Percentiles rank a stretch among this genome's conserved stretches.
Conservation (phyloP, 2,113 vertebrate species). For the Caretta caretta region DNA sequence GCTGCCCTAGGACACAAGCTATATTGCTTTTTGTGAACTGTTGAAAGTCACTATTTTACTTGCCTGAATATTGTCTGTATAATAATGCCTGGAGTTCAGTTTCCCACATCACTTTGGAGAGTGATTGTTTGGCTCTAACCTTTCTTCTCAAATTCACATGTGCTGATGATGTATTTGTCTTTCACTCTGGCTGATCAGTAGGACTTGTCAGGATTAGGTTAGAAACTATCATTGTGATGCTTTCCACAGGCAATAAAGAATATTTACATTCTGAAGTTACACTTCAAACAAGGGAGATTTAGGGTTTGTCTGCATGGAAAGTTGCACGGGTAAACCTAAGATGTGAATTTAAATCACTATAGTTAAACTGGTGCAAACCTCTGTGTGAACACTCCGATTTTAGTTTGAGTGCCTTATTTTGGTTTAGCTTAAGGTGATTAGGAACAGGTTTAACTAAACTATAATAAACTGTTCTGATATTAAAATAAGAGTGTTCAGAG, state of each 20-base stretch:
- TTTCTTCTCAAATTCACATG: background rate
- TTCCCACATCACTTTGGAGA: background rate
- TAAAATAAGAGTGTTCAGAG: slow-evolving; percentile 9
- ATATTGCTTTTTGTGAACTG: background rate
- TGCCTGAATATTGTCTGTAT: background rate
- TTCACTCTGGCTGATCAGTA: background rate
- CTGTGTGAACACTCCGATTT: background rate
- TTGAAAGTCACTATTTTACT: background rate
- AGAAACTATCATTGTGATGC: background rate
- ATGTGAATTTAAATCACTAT: background rate
- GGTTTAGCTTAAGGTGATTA: background rate
- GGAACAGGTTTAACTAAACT: slow-evolving; percentile 10
- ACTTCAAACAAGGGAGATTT: background rate
- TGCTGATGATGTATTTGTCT: background rate
- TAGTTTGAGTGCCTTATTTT: background rate
- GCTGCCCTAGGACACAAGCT: background rate
- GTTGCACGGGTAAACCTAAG: background rate
- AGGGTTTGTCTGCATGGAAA: background rate
- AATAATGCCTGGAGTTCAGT: background rate
- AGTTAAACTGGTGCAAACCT: background rate
- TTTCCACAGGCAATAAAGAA: background rate
- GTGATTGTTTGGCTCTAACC: background rate
- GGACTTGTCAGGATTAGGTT: background rate
- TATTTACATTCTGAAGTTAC: background rate
- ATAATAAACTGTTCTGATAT: background rate